These are phyloP conservation scores for Mustela nigripes DNA, from an alignment of 2,113 vertebrate species.

Conservation along the genomic window DNA sequence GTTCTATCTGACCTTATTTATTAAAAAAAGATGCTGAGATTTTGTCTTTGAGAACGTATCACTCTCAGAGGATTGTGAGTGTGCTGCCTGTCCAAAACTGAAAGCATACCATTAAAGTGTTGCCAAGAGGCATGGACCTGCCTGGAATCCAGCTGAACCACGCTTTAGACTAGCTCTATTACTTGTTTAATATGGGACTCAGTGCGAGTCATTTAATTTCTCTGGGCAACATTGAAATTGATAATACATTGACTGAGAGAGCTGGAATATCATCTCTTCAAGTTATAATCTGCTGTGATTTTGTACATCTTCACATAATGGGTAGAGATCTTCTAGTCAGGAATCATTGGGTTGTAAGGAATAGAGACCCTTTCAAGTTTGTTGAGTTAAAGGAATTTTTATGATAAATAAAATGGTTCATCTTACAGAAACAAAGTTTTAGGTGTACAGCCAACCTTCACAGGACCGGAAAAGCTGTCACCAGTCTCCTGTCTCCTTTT, in stretches of 20 bases:
- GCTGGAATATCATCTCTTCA: not conserved
- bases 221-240: not conserved
- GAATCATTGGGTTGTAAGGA: not conserved
- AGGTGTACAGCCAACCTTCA: not conserved
- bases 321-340: not conserved
- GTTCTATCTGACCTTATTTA: not conserved
- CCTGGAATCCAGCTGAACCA: not conserved
- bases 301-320: not conserved
- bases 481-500: not conserved
- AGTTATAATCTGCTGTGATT: not conserved
- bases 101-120: not conserved
- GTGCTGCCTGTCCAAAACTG: not conserved
- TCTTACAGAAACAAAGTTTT: not conserved
- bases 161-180: not conserved
- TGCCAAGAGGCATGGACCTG: not conserved
- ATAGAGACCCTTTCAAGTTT: not conserved
- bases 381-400: not conserved
- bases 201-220: not conserved
- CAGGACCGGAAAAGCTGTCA: not conserved
- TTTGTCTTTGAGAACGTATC: not conserved
- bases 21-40: not conserved
- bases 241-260: not conserved
- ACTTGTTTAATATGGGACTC: not conserved
- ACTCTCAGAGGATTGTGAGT: not conserved
- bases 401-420: not conserved